Conservation (phyloP, 2,113 vertebrate genomes). For the Crotalus tigris region DNA sequence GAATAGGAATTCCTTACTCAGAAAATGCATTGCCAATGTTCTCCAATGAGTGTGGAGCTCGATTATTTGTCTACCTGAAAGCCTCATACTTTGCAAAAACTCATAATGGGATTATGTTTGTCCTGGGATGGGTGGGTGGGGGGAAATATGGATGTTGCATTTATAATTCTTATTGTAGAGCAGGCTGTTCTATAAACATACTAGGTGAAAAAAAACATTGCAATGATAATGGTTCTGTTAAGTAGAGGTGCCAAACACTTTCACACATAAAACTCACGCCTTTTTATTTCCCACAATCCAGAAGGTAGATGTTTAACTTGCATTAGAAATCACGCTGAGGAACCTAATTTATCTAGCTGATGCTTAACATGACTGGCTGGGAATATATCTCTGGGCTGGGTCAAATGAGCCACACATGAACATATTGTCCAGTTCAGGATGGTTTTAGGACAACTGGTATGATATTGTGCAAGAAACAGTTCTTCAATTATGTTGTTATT, state of each 20-base stretch:
- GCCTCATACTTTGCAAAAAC: neutral
- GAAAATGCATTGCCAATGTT: neutral
- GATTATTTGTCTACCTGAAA: neutral
- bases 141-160: neutral
- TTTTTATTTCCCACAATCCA: neutral
- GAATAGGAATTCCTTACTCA: neutral
- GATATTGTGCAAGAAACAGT: too few relatives aligned
- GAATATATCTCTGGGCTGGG: neutral
- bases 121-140: neutral
- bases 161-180: neutral
- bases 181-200: neutral
- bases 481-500: too few relatives aligned
- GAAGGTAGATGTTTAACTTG: neutral
- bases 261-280: neutral
- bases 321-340: neutral
- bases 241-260: neutral
- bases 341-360: neutral
- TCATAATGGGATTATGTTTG: neutral
- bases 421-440: neutral
- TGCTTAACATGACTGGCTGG: neutral
- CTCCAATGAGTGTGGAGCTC: neutral
- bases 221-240: neutral
- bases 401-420: neutral
- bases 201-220: neutral
- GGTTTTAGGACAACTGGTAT: too few relatives aligned